phyloP scores from a whole-genome alignment of 2,113 vertebrate genomes.

The Bostrychus sinensis region DNA sequence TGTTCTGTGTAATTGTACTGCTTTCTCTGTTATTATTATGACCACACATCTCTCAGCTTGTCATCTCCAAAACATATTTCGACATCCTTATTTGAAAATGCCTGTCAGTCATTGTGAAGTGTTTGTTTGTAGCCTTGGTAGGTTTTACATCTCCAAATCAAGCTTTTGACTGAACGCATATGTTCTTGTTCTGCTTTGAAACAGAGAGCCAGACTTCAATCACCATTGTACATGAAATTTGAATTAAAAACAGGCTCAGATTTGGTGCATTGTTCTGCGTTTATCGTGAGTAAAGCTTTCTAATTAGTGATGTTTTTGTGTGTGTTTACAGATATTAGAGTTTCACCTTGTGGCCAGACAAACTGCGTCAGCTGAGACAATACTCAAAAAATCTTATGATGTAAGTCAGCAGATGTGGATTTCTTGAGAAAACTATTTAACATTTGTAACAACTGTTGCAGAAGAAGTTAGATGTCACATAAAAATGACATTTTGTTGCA shows the following conservation, averaged over 20 bases:
- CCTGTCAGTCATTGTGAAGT: constrained; percentile 61
- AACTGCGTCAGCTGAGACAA: constrained; percentile 21
- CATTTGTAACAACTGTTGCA: constrained; percentile 35
- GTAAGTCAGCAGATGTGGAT: neutral
- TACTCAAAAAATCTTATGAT: neutral
- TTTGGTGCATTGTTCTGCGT: constrained; percentile 64
- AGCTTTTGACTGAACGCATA: constrained; percentile 74
- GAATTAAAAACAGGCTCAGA: constrained; percentile 78
- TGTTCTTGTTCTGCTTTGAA: constrained; percentile 74
- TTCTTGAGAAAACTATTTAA: neutral
- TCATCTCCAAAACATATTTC: constrained; percentile 24
- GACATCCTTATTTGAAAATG: constrained; percentile 49
- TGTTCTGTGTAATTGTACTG: constrained; percentile 17
- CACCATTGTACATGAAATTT: constrained; percentile 69
- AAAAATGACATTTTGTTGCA: constrained; percentile 13
- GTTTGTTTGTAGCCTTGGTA: constrained; percentile 53
- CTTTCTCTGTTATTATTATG: constrained; percentile 20
- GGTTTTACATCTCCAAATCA: constrained; percentile 64
- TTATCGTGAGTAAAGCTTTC: constrained; percentile 67
- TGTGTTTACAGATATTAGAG: constrained; percentile 49
- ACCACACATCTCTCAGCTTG: constrained; percentile 35
- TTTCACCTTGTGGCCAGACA: constrained; percentile 32
- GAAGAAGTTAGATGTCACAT: constrained; percentile 55
- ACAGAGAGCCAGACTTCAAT: constrained; percentile 73
- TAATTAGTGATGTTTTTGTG: constrained; percentile 70